Evolutionary conservation across 1,140 invertebrate species (phyloP).

Genomic region (Phymastichus coffea): DNA sequence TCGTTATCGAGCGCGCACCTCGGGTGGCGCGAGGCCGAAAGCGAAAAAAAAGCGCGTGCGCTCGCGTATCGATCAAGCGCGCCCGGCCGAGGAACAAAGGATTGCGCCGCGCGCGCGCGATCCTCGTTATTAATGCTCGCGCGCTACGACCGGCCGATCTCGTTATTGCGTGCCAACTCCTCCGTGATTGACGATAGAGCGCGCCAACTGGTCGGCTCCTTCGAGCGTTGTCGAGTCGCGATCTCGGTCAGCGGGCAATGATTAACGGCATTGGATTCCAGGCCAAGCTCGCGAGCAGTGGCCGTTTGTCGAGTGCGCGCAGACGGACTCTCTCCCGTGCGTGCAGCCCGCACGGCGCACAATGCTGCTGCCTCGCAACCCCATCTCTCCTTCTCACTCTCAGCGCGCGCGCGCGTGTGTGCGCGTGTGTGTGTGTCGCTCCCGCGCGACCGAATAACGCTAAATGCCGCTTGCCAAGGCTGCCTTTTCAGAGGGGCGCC

Average conservation of each 20-base stretch:
- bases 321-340: not conserved
- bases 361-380: not conserved
- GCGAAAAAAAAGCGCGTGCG: no score
- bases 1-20: no score
- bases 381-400: not conserved
- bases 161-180: not conserved
- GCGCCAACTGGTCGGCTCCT: no score
- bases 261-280: constrained; percentile 11
- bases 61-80: no score
- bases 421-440: not conserved
- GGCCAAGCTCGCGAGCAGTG: no score
- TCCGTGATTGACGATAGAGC: constrained; percentile 1
- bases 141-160: not conserved
- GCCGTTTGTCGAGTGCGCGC: no score
- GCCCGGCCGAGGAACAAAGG: no score
- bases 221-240: constrained; percentile 1
- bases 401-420: not conserved
- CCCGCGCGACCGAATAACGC: no score
- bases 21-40: no score
- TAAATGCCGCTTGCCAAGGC: no score
- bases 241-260: constrained; percentile 13
- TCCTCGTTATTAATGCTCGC: not conserved
- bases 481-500: not conserved
- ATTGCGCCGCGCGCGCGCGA: no score
- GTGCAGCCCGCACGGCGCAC: not conserved